A percentile compares a stretch with the other conserved stretches of the same genome.
phyloP scores from a whole-genome alignment of 1,140 invertebrate species.

The Neoseiulus cucumeris region DNA sequence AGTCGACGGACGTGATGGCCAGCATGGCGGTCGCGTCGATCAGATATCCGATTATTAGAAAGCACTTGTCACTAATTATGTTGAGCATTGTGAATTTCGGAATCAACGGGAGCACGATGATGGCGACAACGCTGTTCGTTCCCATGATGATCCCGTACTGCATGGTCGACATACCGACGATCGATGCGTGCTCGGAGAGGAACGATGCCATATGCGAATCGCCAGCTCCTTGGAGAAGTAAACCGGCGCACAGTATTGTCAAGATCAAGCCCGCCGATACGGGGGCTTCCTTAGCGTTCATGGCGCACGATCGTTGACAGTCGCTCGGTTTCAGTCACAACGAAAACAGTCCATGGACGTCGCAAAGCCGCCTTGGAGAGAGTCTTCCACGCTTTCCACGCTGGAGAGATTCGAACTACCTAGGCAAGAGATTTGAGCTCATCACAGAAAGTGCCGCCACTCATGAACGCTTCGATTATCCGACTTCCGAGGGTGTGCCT shows the following conservation, averaged over 20 bases:
- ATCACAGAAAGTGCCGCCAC: too few relatives aligned
- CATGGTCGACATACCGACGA: not conserved
- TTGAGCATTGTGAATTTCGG: not conserved
- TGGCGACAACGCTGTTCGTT: not conserved
- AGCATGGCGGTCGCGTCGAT: conserved; percentile 1
- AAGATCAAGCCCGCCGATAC: not conserved
- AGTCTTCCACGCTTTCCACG: too few relatives aligned
- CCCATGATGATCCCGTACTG: conserved; percentile 6
- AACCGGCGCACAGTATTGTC: not conserved
- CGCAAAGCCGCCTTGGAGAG: too few relatives aligned
- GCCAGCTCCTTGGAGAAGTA: not conserved
- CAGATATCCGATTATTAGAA: not conserved
- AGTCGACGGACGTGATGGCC: not conserved
- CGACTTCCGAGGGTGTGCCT: too few relatives aligned
- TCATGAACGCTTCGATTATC: too few relatives aligned
- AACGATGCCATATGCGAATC: conserved; percentile 8
- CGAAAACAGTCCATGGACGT: too few relatives aligned
- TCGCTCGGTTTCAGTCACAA: too few relatives aligned
- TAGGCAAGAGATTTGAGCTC: too few relatives aligned
- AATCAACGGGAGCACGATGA: not conserved
- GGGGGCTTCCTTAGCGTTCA: not conserved
- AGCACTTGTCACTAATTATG: not conserved
- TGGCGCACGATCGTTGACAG: too few relatives aligned
- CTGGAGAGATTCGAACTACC: too few relatives aligned
- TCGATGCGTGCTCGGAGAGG: not conserved